Conservation (phyloP, 2,113 vertebrate species). For the Myrmecobius fasciatus region DNA sequence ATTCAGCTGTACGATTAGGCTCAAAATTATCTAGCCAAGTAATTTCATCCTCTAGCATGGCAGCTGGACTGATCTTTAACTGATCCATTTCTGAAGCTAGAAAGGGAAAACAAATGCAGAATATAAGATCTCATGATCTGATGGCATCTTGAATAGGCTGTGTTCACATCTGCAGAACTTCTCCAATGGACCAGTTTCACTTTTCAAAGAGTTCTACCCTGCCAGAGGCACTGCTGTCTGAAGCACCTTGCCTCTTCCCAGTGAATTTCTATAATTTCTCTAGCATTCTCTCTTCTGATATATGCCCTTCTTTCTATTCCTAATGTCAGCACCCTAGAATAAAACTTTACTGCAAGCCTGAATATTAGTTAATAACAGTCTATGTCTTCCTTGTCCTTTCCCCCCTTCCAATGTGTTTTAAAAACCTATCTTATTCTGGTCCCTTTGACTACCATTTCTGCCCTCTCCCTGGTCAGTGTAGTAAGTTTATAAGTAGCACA, state of each 20-base stretch:
- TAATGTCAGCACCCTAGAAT: background rate
- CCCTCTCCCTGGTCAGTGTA: background rate
- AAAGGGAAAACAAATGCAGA: background rate
- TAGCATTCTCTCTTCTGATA: background rate
- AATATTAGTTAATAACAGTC: background rate
- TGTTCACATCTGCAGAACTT: background rate
- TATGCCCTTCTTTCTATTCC: no score
- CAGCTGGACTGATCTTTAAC: constrained; percentile 93
- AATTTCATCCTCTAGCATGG: constrained; percentile 98
- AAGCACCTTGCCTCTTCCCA: background rate
- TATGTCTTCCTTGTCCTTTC: background rate
- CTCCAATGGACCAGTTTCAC: background rate
- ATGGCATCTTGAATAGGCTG: background rate
- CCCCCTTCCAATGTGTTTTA: background rate
- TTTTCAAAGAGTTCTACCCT: background rate
- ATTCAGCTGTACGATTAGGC: constrained; percentile 95
- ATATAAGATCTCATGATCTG: background rate
- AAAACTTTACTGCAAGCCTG: background rate
- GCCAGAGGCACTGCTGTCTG: background rate
- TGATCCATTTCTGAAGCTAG: constrained; percentile 98
- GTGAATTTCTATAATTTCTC: background rate
- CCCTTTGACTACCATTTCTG: background rate
- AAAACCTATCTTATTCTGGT: background rate
- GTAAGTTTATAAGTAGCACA: background rate
- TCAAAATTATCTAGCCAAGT: constrained; percentile 99